These are phyloP conservation scores for Euleptes europaea DNA, from an alignment of 2,113 vertebrate species.

Conservation along the genomic window DNA sequence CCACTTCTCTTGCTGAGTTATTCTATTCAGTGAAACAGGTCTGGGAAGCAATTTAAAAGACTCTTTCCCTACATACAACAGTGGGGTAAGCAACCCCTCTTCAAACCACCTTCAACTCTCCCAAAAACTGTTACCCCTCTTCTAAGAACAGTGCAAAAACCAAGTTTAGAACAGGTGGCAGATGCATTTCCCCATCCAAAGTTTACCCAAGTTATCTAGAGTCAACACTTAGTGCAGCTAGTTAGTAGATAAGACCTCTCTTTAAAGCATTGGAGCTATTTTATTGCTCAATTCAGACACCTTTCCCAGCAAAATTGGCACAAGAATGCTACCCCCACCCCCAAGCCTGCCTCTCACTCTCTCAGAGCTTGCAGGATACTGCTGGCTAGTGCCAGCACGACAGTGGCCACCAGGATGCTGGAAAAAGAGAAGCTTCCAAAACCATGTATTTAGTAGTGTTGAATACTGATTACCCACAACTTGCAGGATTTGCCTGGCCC, in stretches of 20 bases:
- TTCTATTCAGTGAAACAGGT: too few relatives aligned
- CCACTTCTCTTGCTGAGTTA: too few relatives aligned
- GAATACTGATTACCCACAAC: too few relatives aligned
- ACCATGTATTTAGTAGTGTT: too few relatives aligned
- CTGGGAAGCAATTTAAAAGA: too few relatives aligned
- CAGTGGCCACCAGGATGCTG: background rate
- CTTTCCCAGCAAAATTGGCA: background rate
- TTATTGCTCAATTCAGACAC: background rate
- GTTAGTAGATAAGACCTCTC: background rate
- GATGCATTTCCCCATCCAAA: background rate
- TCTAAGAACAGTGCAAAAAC: background rate
- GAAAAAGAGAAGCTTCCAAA: background rate
- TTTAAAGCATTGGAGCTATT: background rate
- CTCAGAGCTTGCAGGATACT: background rate
- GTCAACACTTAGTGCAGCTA: background rate
- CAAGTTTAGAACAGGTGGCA: background rate
- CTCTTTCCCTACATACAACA: too few relatives aligned
- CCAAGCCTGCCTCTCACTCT: background rate
- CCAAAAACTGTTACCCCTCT: background rate
- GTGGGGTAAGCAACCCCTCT: background rate
- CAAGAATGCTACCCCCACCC: too few relatives aligned
- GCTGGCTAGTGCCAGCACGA: background rate
- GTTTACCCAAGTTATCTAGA: slow-evolving; percentile 1
- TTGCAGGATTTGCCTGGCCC: background rate
- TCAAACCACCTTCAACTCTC: background rate